phyloP scores from a whole-genome alignment of 2,888 invertebrate species.

The Epinotia nisella region DNA sequence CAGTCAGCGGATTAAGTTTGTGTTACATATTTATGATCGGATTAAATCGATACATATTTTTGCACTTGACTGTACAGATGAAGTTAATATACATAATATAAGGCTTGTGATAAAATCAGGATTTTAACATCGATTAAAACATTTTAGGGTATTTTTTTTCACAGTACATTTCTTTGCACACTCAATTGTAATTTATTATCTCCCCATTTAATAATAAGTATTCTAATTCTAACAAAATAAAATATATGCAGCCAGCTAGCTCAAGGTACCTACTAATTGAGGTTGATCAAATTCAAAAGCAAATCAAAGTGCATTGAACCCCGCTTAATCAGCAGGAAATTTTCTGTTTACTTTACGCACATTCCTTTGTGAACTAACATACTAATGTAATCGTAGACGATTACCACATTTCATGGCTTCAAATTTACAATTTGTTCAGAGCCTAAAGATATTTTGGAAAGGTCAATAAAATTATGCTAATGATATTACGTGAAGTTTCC shows the following conservation, averaged over 20 bases:
- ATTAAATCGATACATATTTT: too few relatives aligned
- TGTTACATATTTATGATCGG: too few relatives aligned
- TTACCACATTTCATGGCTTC: background rate
- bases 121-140: too few relatives aligned
- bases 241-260: background rate
- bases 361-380: background rate
- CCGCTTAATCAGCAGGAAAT: constrained; percentile 16
- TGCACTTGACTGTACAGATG: too few relatives aligned
- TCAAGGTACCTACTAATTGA: background rate
- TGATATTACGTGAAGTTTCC: background rate
- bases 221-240: background rate
- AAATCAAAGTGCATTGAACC: constrained; percentile 32
- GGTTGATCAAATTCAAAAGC: constrained; percentile 9
- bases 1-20: too few relatives aligned
- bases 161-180: too few relatives aligned
- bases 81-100: too few relatives aligned
- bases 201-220: background rate
- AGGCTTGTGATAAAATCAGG: too few relatives aligned
- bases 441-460: background rate
- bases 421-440: background rate
- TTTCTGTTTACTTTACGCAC: constrained; percentile 13
- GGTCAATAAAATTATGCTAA: background rate
- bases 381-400: background rate
- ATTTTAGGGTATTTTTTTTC: too few relatives aligned
- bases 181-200: too few relatives aligned